These are phyloP conservation scores for Cryptotis parvus DNA, from an alignment of 2,113 vertebrate genomes.

Conservation along the genomic window DNA sequence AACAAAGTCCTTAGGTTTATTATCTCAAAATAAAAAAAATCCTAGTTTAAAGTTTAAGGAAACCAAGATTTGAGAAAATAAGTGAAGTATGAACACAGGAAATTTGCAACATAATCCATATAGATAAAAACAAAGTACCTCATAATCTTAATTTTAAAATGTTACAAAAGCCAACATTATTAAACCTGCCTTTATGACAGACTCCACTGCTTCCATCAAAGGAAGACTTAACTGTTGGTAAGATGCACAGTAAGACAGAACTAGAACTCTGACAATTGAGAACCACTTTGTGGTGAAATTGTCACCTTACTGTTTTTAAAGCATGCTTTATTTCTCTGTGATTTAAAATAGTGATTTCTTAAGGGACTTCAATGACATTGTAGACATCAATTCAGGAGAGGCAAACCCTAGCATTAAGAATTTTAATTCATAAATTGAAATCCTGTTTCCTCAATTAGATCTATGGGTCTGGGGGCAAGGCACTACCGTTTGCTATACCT, in stretches of 20 bases:
- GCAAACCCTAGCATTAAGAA: background rate
- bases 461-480: background rate
- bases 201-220: background rate
- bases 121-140: slow-evolving; percentile 57
- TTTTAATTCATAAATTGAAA: background rate
- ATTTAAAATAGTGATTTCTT: background rate
- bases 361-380: background rate
- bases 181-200: slow-evolving; percentile 34
- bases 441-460: too few species aligned
- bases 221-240: background rate
- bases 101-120: slow-evolving; percentile 49
- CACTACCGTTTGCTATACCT: background rate
- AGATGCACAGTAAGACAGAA: background rate
- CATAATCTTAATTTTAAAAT: slow-evolving; percentile 29
- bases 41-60: slow-evolving; percentile 71
- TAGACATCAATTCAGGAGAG: background rate
- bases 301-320: background rate
- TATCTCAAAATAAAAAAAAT: slow-evolving; percentile 44
- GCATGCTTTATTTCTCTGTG: background rate
- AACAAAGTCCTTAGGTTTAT: slow-evolving; percentile 63
- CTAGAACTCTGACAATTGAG: background rate
- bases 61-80: slow-evolving; percentile 45
- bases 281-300: background rate
- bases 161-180: slow-evolving; percentile 17
- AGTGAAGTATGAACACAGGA: slow-evolving; percentile 52